Evolutionary conservation across 1,140 invertebrate species (phyloP), one percentile per base, ranked within the genome.

Genomic region (Hylaeus anthracinus): DNA sequence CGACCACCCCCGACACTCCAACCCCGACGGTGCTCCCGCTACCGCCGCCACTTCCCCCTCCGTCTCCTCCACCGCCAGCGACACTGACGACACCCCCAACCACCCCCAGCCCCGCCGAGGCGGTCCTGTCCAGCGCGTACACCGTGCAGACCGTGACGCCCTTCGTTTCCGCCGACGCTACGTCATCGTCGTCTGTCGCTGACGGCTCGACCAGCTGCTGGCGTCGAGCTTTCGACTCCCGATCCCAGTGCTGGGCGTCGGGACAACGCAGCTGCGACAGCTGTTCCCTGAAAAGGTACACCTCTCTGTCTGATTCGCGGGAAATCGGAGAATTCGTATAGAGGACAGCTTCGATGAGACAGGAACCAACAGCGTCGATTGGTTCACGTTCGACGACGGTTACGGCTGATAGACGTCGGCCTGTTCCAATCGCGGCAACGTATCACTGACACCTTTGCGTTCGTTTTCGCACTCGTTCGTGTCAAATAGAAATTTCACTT

Each of bases 51-150:
- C 86, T 80, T 51, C 88, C 88, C 75, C 88, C 90, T 79, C 89
- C 90, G 70, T 58, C 74, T 51, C 79, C 87, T 88, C 91, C 88
- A 89, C 88, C 89, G 83, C 87, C 87, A 86, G 82, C 87, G 85
- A 90, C 86, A 85, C 89, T 89, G 83, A 64, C 83, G 37, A 87
- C 89, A 88, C 90, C 90, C 88, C 92, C 92, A 85, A 92, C 90
- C 88, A 93, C 90, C 92, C 93, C 92, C 92, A 93, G 91, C 89
- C 91, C 91, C 90, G 89, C 89, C 88, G 90, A 88, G 88, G 88
- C 90, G 89, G 86, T 90, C 90, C 92, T 93, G 90, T 93, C 93
- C 93, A 93, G 93, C 89, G 92, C 92, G 92, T 93, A 93, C 93
- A 93, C 92, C 88, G 91, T 92, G 90, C 90, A 90, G 88, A 91